Evolutionary conservation across 2,888 invertebrate genomes (phyloP), one percentile per base, ranked within the genome.

Genomic region (Pyrgus malvae): DNA sequence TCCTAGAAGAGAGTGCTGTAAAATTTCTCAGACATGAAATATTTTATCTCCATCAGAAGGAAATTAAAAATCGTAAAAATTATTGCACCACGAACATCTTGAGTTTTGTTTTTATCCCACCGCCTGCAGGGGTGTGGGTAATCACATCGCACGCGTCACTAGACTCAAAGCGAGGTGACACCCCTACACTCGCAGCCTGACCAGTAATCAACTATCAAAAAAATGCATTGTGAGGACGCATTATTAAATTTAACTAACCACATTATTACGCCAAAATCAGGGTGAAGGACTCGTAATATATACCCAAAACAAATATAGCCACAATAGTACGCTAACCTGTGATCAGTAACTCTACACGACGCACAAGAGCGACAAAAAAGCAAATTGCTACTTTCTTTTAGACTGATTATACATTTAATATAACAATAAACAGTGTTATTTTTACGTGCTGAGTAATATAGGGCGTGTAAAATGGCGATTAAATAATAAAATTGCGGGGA

Each of bases 101-200:
- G n/a, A n/a, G n/a, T n/a, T n/a, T n/a, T n/a, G n/a, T n/a, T n/a
- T n/a, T n/a, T 80, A 77, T 74, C 72, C 60, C 62, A 63, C 60
- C 57, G 66, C 68, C 76, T 76, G 70, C 61, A 65, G 72, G 78
- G 79, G 76, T 68, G 70, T 49, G 69, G 71, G 82, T 85, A 88
- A 87, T 87, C 83, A 73, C 80, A 86, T 88, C 85, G 76, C 75
- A 76, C 81, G 78, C 85, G 80, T 83, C 86, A 80, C 76, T 79
- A 68, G 73, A 74, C 70, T 56, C 60, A 67, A 73, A 72, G 73
- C 66, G 68, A 69, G 71, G 68, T 74, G 75, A 76, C 81, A 80
- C 83, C 80, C 83, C 74, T 72, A 62, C 68, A 62, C 67, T n/a
- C n/a, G n/a, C n/a, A n/a, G n/a, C 61, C 69, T 80, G 78, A 80